A percentile compares a stretch with the other conserved stretches of the same genome.
phyloP scores from a whole-genome alignment of 1,140 invertebrate species.

The Aporrectodea caliginosa region DNA sequence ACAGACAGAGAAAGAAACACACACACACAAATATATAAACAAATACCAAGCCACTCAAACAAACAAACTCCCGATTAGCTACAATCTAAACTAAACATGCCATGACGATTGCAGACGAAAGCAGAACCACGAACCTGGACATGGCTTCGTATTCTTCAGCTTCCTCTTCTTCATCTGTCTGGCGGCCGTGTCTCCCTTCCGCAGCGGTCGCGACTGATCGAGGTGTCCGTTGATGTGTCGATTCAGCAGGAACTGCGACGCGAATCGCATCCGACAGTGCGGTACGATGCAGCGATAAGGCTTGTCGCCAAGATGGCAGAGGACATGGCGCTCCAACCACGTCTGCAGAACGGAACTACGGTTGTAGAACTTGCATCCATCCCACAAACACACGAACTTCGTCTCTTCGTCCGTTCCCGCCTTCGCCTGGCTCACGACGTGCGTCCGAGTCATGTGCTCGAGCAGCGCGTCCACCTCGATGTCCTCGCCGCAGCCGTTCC shows the following conservation, averaged over 20 bases:
- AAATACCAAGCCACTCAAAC: too few species aligned
- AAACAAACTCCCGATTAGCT: too few species aligned
- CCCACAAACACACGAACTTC: constrained; percentile 74
- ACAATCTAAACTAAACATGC: too few species aligned
- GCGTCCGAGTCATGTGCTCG: constrained; percentile 82
- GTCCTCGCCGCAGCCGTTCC: constrained; percentile 75
- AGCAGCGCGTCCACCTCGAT: constrained; percentile 75
- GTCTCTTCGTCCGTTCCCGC: neutral
- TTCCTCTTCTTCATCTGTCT: neutral
- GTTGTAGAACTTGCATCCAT: constrained; percentile 89
- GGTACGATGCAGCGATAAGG: constrained; percentile 93
- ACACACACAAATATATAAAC: too few species aligned
- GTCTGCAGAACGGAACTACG: constrained; percentile 81
- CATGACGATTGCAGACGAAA: too few species aligned
- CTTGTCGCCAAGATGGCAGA: constrained; percentile 81
- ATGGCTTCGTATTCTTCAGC: neutral
- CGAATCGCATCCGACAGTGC: constrained; percentile 83
- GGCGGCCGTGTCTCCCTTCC: neutral
- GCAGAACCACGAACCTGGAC: too few species aligned
- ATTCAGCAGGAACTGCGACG: constrained; percentile 81
- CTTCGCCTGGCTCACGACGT: constrained; percentile 73
- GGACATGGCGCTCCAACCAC: constrained; percentile 88
- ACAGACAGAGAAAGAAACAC: too few species aligned
- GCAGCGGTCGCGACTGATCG: constrained; percentile 23
- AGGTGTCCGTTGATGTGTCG: constrained; percentile 93